A percentile compares a stretch with the other conserved stretches of the same genome.
These are phyloP conservation scores for Solen grandis DNA, from an alignment of 1,140 invertebrate species.

Conservation along the genomic window DNA sequence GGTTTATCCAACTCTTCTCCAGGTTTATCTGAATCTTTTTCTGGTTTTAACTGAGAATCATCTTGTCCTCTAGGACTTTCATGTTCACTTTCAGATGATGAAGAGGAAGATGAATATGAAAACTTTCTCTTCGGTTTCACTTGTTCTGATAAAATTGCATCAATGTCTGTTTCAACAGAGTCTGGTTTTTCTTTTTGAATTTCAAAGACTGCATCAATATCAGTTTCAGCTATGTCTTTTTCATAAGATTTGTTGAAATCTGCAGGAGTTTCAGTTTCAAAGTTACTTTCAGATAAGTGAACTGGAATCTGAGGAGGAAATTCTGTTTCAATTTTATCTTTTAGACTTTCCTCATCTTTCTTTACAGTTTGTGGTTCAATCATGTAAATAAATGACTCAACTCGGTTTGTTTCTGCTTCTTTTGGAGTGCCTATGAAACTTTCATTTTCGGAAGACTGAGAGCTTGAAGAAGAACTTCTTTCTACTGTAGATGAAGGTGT, in stretches of 20 bases:
- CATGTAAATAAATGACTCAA: slow-evolving; percentile 28
- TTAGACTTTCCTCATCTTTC: background rate
- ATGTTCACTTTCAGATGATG: slow-evolving; percentile 2
- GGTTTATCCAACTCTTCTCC: background rate
- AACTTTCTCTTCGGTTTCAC: background rate
- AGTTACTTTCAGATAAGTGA: too few relatives aligned
- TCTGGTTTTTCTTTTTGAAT: background rate
- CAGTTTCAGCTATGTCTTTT: too few relatives aligned
- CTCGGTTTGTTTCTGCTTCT: slow-evolving; percentile 37
- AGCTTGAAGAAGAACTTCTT: background rate
- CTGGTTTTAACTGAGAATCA: background rate
- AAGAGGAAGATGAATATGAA: too few relatives aligned
- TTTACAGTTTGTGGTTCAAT: background rate
- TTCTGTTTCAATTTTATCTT: background rate
- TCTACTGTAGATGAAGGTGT: too few relatives aligned
- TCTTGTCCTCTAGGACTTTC: background rate
- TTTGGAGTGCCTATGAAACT: background rate
- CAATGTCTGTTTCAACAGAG: slow-evolving; percentile 6
- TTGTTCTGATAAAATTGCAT: too few relatives aligned
- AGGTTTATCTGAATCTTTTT: background rate
- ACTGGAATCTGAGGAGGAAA: too few relatives aligned
- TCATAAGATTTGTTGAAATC: too few relatives aligned
- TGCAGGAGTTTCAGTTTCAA: too few relatives aligned
- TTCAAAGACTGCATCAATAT: background rate
- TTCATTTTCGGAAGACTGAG: background rate